phyloP scores from a whole-genome alignment of 2,888 invertebrate genomes.

The Diachrysia chrysitis region DNA sequence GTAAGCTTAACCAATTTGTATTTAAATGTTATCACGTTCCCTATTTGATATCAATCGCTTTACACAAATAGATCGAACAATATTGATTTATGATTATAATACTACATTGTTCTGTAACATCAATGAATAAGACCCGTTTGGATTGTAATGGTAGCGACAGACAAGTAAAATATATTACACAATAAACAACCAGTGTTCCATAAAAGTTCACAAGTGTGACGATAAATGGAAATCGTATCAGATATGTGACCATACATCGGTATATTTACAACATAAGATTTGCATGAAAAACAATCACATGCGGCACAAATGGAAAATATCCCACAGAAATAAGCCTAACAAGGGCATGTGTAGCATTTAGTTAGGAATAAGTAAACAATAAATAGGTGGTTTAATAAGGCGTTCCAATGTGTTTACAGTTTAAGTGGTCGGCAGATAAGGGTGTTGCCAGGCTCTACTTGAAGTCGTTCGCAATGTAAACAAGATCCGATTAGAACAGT shows the following conservation, averaged over 20 bases:
- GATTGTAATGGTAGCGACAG: slow-evolving; percentile 47
- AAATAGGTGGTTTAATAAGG: slow-evolving; percentile 76
- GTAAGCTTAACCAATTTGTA: slow-evolving; percentile 2
- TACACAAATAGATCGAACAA: slow-evolving; percentile 31
- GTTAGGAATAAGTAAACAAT: slow-evolving; percentile 81
- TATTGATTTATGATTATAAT: slow-evolving; percentile 35
- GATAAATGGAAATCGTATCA: slow-evolving; percentile 77
- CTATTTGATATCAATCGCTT: slow-evolving; percentile 27
- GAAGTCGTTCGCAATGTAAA: slow-evolving; percentile 81
- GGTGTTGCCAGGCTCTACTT: slow-evolving; percentile 55
- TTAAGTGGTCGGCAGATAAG: slow-evolving; percentile 77
- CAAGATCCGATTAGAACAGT: slow-evolving; percentile 84
- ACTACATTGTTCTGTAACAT: slow-evolving; percentile 47
- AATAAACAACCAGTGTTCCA: slow-evolving; percentile 56
- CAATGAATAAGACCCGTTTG: slow-evolving; percentile 51
- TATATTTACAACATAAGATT: slow-evolving; percentile 79
- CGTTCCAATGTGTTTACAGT: slow-evolving; percentile 80
- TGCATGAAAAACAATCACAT: slow-evolving; percentile 83
- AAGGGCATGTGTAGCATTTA: slow-evolving; percentile 78
- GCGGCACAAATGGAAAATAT: slow-evolving; percentile 76
- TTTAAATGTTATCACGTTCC: slow-evolving; percentile 11
- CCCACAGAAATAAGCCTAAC: slow-evolving; percentile 79
- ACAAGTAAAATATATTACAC: slow-evolving; percentile 54
- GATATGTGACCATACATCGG: slow-evolving; percentile 77
- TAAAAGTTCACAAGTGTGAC: slow-evolving; percentile 63